Evolutionary conservation across 1,140 invertebrate genomes (phyloP).

Genomic region (Hesperophylax magnus): DNA sequence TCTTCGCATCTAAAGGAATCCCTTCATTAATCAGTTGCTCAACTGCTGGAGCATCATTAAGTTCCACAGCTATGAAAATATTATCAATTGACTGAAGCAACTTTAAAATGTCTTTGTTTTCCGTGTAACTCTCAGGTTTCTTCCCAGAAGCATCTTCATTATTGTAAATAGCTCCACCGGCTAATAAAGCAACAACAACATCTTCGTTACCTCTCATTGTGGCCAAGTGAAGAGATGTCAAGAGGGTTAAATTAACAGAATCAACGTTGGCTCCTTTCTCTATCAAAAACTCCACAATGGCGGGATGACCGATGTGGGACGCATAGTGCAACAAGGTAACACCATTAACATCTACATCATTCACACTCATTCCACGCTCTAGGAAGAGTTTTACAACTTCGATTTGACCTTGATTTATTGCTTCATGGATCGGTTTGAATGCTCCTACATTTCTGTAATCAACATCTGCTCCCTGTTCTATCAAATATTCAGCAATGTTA

Average conservation of each 20-base stretch:
- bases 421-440: neutral
- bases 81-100: neutral
- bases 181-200: neutral
- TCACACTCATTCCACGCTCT: neutral
- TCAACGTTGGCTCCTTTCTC: neutral
- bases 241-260: too few species aligned
- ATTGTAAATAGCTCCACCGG: neutral
- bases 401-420: neutral
- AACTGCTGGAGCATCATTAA: neutral
- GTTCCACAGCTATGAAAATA: neutral
- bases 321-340: conserved; percentile 1
- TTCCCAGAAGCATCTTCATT: neutral
- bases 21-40: neutral
- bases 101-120: neutral
- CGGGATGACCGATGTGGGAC: neutral
- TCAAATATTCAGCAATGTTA: neutral
- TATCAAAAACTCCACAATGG: neutral
- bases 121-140: neutral
- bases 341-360: neutral
- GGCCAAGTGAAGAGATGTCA: neutral
- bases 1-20: neutral
- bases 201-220: neutral
- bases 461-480: neutral
- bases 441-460: neutral
- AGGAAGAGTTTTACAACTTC: neutral